Percentiles rank a stretch among this genome's conserved stretches.
Conservation (phyloP, 2,113 vertebrate genomes). For the Arizona elegans region DNA sequence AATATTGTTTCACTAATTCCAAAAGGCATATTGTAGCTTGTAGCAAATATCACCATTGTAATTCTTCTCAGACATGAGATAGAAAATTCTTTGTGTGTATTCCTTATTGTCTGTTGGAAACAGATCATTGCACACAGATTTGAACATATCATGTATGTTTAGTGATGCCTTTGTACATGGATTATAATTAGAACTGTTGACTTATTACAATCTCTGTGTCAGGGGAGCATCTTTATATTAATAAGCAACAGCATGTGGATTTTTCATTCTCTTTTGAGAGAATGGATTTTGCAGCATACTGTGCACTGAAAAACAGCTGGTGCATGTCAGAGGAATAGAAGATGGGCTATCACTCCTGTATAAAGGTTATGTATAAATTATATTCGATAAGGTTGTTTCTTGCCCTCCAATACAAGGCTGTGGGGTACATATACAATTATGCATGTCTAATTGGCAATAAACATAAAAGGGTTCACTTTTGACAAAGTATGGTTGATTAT, state of each 20-base stretch:
- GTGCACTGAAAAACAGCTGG: constrained; percentile 43
- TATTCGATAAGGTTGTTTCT: neutral
- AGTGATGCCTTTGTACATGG: constrained; percentile 60
- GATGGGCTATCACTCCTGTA: neutral
- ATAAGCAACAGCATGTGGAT: neutral
- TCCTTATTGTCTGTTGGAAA: constrained; percentile 67
- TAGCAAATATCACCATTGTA: constrained; percentile 65
- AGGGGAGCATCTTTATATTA: constrained; percentile 27
- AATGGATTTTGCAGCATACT: constrained; percentile 38
- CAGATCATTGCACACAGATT: constrained; percentile 70
- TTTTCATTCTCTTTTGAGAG: constrained; percentile 28
- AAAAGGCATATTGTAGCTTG: constrained; percentile 64
- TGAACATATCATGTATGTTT: constrained; percentile 57
- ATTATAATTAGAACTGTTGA: constrained; percentile 48
- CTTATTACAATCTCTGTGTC: constrained; percentile 51
- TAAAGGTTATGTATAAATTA: constrained; percentile 30
- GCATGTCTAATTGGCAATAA: constrained; percentile 16
- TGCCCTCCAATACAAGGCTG: neutral
- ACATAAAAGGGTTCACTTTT: neutral
- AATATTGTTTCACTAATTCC: constrained; percentile 43
- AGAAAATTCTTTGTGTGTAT: constrained; percentile 62
- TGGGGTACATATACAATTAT: neutral
- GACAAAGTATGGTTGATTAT: neutral
- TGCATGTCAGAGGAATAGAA: neutral
- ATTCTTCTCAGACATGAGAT: constrained; percentile 66